A percentile compares a stretch with the other conserved stretches of the same genome.
Conservation (phyloP, 2,888 invertebrate genomes). For the Agrilus mali region DNA sequence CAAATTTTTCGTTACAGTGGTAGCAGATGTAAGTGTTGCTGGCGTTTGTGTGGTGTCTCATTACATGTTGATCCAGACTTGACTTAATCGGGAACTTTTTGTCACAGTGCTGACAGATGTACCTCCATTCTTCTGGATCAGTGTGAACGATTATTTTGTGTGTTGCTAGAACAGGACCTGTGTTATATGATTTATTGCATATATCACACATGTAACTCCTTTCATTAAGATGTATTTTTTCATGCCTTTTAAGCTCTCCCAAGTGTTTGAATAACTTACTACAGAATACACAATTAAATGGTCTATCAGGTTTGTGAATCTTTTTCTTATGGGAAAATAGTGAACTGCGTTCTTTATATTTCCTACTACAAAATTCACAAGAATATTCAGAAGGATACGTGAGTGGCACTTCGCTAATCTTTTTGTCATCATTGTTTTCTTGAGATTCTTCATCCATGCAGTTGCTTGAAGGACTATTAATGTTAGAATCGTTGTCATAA, state of each 20-base stretch:
- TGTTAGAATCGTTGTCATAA: too few species aligned
- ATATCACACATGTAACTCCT: conserved; percentile 24
- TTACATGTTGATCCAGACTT: conserved; percentile 25
- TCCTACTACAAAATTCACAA: neutral
- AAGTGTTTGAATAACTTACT: conserved; percentile 34
- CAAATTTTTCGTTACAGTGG: conserved; percentile 1
- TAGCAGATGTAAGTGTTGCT: conserved; percentile 2
- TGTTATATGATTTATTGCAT: conserved; percentile 29
- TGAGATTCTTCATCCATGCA: too few species aligned
- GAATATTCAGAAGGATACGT: too few species aligned
- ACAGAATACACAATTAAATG: conserved; percentile 27
- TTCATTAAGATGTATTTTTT: conserved; percentile 28
- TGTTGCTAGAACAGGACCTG: conserved; percentile 27
- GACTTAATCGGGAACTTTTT: conserved; percentile 26
- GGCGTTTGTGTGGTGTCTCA: conserved; percentile 18
- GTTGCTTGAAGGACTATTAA: too few species aligned
- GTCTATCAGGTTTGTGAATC: conserved; percentile 22
- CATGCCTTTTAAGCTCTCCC: conserved; percentile 28
- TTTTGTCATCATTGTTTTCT: too few species aligned
- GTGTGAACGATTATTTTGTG: conserved; percentile 28
- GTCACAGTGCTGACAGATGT: conserved; percentile 23
- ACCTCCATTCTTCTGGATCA: conserved; percentile 25
- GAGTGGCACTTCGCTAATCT: too few species aligned
- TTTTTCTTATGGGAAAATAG: conserved; percentile 1
- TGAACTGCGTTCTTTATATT: neutral